Evolutionary conservation across 2,888 invertebrate species (phyloP).

Genomic region (Tenthredo notha): DNA sequence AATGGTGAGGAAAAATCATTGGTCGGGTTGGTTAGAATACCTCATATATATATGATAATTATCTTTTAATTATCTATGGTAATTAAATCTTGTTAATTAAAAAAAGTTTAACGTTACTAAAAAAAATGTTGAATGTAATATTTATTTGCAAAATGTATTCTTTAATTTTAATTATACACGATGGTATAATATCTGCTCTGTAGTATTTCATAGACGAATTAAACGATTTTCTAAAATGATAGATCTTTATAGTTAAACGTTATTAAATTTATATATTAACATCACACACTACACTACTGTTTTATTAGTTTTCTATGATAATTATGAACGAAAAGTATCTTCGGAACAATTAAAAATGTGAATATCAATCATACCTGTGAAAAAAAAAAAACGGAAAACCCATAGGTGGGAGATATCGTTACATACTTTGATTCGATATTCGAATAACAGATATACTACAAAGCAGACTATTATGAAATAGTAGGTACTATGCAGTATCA

Average conservation of each 20-base stretch:
- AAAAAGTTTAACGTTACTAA: constrained; percentile 33
- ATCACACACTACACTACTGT: constrained; percentile 4
- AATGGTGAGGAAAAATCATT: too few relatives aligned
- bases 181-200: constrained; percentile 30
- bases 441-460: constrained; percentile 22
- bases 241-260: neutral
- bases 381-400: neutral
- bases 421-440: neutral
- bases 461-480: neutral
- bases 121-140: constrained; percentile 49
- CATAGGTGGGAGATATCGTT: neutral
- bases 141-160: constrained; percentile 47
- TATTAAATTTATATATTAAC: neutral
- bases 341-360: neutral
- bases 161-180: constrained; percentile 1
- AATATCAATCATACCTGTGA: neutral
- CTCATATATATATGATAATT: neutral
- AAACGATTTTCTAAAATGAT: neutral
- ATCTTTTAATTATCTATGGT: neutral
- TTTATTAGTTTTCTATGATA: constrained; percentile 1
- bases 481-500: constrained; percentile 21
- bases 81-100: constrained; percentile 26
- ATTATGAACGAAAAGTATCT: neutral
- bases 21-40: too few relatives aligned
- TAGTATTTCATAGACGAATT: constrained; percentile 23